Evolutionary conservation across 2,888 invertebrate genomes (phyloP), one percentile per base, ranked within the genome.

Genomic region (Meandrusa payeni): DNA sequence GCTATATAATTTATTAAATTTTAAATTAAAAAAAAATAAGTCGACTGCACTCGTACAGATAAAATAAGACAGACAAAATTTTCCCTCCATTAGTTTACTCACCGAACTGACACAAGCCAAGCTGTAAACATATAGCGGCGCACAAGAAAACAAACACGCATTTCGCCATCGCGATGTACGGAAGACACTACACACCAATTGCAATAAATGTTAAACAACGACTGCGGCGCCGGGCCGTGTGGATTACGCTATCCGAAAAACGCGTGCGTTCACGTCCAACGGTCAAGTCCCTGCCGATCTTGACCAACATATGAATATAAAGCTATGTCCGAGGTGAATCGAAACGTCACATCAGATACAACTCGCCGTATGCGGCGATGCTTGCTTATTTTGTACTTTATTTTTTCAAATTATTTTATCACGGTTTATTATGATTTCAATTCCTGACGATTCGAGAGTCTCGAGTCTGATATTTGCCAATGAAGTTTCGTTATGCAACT

Each of bases 91-190:
- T 37, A 41, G 36, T 17, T 7, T 44, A 74, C 80, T 79, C 23
- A 81, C 83, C 75, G 26, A 73, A 77, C 36, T 82, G 83, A 53
- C 71, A 66, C 3, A 57, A 50, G 27, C 68, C 73, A 36, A 55
- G 37, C 50, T 64, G 61, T 20, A 71, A 52, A 64, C 63, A 71
- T 60, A 76, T 49, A 69, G 55, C 62, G 47, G 73, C 48, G 64
- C 72, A 76, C 56, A 79, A 37, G 47, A 64, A 27, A 46, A 57
- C 52, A 55, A 55, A 44, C 47, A 58, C 48, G 12, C 15, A 12
- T 15, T 12, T 20, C 23, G 43, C 31, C 43, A 43, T 43, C 12
- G 37, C 43, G 24, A 3, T 28, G 13, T 12, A 13, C 6, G 13
- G 5, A 11, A 7, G 1, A 23, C 33, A 37, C 31, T 46, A 44